Evolutionary conservation across 2,113 vertebrate species (phyloP), one percentile per base, ranked within the genome.

Genomic region (Vidua macroura): DNA sequence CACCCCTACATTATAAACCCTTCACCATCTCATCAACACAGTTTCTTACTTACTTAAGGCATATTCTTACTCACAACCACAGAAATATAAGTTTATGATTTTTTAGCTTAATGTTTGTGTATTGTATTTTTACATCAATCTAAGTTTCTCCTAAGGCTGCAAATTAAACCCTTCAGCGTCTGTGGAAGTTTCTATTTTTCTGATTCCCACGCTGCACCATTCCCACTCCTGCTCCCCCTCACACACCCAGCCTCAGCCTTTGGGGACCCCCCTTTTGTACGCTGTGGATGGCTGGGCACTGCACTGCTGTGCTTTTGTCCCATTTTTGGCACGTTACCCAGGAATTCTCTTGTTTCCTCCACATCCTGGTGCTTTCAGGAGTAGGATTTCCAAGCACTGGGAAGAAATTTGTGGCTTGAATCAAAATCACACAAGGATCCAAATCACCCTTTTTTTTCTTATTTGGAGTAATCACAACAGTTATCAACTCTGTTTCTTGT

Each of bases 211-310:
- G 37, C n/a, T 59, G 58, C 58, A 24, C 55, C 73, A 87, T 31
- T 52, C 94, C 44, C 3, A 5, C 41, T 70, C 48, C 25, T 3
- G 11, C 48, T 48, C 27, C 51, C 53, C 25, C 11, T 5, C 59
- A 11, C 39, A 13, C 6, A 0, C 31, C 10, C 28, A 1, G n/a
- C 27, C 43, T 4, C 5, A 52, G 53, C 35, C 74, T 66, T 8
- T 24, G 64, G 66, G 12, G 15, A 49, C 28, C 39, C 1, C 18
- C 1, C 4, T 69, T 59, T 15, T 30, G 41, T 67, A 6, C 53
- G 7, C 3, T 3, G 9, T 7, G 70, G 10, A n/a, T 51, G 58
- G 35, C 7, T 59, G 53, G 63, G 24, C 76, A 23, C 39, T 27
- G 62, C 52, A 8, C 43, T 64, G 5, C 19, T 31, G 18, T 7